Percentiles rank a stretch among this genome's conserved stretches.
phyloP scores from a whole-genome alignment of 2,113 vertebrate genomes.

The Fregetta grallaria region DNA sequence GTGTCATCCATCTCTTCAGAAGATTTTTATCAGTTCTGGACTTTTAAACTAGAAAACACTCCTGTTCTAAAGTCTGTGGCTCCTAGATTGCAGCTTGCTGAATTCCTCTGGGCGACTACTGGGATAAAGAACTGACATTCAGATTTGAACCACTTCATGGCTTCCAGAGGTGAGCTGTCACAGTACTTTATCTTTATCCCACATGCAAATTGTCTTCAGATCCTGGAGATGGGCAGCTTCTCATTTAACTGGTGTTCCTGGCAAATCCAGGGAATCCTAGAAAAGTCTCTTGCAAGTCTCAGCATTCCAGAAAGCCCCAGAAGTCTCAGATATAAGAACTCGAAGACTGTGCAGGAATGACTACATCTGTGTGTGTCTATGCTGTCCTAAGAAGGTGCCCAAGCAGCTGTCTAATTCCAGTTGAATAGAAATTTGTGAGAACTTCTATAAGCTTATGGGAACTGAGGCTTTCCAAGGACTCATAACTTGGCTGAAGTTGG shows the following conservation, averaged over 20 bases:
- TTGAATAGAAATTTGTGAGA: background rate
- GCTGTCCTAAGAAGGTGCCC: background rate
- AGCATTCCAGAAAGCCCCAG: background rate
- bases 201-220: background rate
- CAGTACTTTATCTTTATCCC: background rate
- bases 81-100: background rate
- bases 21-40: background rate
- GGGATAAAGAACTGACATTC: background rate
- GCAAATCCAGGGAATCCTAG: background rate
- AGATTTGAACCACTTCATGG: background rate
- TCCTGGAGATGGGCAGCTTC: background rate
- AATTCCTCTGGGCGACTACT: background rate
- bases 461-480: background rate
- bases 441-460: background rate
- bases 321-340: background rate
- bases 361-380: background rate
- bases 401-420: background rate
- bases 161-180: background rate
- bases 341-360: background rate
- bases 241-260: background rate
- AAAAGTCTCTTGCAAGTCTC: background rate
- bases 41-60: background rate
- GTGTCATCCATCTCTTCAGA: background rate
- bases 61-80: background rate
- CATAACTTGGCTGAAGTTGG: background rate